Percentiles rank a stretch among this genome's conserved stretches.
phyloP scores from a whole-genome alignment of 1,140 invertebrate genomes.

The Philaenus spumarius region DNA sequence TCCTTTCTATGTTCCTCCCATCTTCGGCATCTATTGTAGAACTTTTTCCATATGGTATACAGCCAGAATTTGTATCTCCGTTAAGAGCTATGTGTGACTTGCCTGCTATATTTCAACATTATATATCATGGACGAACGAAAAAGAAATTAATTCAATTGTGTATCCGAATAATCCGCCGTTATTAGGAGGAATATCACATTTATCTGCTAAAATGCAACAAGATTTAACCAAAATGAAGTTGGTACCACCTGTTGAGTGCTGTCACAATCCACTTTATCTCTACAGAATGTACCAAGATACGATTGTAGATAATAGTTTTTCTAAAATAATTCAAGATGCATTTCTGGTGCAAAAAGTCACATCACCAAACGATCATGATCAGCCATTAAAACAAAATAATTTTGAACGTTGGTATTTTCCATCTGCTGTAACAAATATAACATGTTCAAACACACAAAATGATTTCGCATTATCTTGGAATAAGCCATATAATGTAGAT shows the following conservation, averaged over 20 bases:
- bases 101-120: constrained; percentile 36
- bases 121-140: constrained; percentile 42
- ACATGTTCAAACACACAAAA: background rate
- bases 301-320: constrained; percentile 36
- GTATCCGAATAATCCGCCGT: constrained; percentile 37
- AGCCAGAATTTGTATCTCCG: constrained; percentile 42
- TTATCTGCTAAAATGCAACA: constrained; percentile 35
- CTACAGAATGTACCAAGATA: constrained; percentile 49
- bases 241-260: constrained; percentile 42
- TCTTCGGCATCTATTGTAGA: constrained; percentile 33
- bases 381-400: background rate
- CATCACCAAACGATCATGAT: background rate
- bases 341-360: background rate
- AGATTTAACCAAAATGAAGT: constrained; percentile 34
- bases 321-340: background rate
- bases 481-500: background rate
- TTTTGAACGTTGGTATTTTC: constrained; percentile 16
- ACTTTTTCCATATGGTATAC: constrained; percentile 41
- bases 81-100: constrained; percentile 41
- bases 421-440: constrained; percentile 15
- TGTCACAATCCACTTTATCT: constrained; percentile 46
- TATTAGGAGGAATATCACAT: constrained; percentile 39
- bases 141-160: constrained; percentile 34
- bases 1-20: constrained; percentile 35
- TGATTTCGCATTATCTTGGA: constrained; percentile 4